phyloP scores from a whole-genome alignment of 2,797 vertebrate species.

The Syngnathus acus region DNA sequence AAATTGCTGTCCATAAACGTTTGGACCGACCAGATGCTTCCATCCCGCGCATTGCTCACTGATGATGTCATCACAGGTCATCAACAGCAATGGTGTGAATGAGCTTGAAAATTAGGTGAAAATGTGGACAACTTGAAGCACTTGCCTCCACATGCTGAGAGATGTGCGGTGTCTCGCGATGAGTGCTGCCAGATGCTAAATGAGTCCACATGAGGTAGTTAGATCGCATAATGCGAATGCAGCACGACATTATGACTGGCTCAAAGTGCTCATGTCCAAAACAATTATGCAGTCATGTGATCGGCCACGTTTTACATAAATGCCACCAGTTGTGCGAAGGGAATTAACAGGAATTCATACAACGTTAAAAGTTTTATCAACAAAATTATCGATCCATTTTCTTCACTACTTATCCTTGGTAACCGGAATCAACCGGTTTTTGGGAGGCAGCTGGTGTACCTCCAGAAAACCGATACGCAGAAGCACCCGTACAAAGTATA shows the following conservation, averaged over 20 bases:
- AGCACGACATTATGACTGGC: conserved; percentile 32
- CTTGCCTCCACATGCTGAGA: conserved; percentile 14
- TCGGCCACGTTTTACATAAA: not conserved
- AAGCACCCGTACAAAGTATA: too few species aligned
- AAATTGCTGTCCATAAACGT: conserved; percentile 1
- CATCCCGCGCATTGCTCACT: conserved; percentile 1
- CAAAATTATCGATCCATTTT: not conserved
- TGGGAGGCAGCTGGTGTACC: too few species aligned
- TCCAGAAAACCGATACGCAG: too few species aligned
- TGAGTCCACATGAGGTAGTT: conserved; percentile 60
- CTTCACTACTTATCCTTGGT: not conserved
- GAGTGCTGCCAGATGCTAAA: conserved; percentile 56
- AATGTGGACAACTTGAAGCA: conserved; percentile 25
- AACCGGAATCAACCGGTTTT: not conserved
- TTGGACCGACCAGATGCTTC: conserved; percentile 26
- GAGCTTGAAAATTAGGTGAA: conserved; percentile 41
- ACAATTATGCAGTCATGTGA: not conserved
- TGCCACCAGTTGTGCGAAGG: not conserved
- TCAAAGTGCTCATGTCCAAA: conserved; percentile 7
- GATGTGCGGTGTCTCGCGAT: conserved; percentile 20
- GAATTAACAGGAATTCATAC: too few species aligned
- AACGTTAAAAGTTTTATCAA: too few species aligned
- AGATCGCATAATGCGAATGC: conserved; percentile 35
- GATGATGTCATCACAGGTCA: conserved; percentile 32
- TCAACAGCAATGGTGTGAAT: conserved; percentile 38